Base-by-base conservation (phyloP, 92 coral and sea anemone species). In the Umimayanthus kanabou region DNA sequence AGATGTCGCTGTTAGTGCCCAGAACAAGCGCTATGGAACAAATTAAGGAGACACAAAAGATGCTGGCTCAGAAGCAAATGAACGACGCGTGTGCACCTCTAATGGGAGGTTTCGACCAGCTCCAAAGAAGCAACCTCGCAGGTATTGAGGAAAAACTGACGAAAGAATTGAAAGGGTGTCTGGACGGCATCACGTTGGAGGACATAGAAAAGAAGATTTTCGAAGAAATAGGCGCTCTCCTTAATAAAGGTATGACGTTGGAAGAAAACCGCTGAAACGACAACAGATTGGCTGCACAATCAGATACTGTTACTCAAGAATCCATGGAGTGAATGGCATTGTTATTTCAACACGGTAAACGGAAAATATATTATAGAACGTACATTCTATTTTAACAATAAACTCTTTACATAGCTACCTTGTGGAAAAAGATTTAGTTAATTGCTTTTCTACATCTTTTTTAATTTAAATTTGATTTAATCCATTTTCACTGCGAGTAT, bases 1-100 rank as follows among this genome's bases (percentile, higher is more conserved):
- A 90, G 0, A 80, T 78, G 39, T 85, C 92, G 2, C 20, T 53
- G 53, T 40, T 71, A 28, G 77, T 93, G 42, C 93, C 93, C 13
- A 4, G 29, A 47, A 85, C 95, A 70, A 77, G 55, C 39, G 57
- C 66, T 29, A 77, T 93, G 92, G 77, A 82, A 29, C 73, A 84
- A 11, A 72, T 88, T 25, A 85, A 90, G 82, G 84, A 79, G 25
- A 74, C 57, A 9, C 91, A 92, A 66, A 76, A 73, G 73, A 77
- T 30, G 49, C 9, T 89, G 15, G 90, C 90, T 2, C 49, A 66
- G 28, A 80, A 71, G 66, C 30, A 61, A 65, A 1, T 4, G 75
- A 85, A 72, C 23, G 18, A 20, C 16, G 81, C 33, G 14, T 16
- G 42, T 22, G 82, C 81, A 9, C 23, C 8, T 0, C 25, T 85